Base-by-base conservation (phyloP, 1,140 invertebrate genomes). In the Ceratoteleas bidentatus region DNA sequence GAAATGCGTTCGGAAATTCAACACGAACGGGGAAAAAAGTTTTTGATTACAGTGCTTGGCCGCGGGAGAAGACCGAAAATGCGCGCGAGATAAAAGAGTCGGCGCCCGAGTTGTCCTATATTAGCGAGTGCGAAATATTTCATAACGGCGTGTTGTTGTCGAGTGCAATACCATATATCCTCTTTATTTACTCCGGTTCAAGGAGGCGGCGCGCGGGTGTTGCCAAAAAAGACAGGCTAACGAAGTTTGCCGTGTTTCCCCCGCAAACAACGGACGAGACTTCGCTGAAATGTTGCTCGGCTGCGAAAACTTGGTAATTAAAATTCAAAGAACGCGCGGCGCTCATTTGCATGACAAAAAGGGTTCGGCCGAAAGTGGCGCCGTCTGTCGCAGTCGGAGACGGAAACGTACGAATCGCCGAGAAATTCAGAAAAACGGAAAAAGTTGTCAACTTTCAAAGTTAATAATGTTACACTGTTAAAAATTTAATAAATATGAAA, bases 81-180 rank as follows among this genome's bases (percentile, higher is more conserved):
- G 6, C 9, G 14, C 9, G 13, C 45, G 14, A 75, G 61, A 61
- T 75, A 77, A 62, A 77, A 57, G 65, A 50, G 57, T 57, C 36
- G 24, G 66, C n/a, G 4, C 16, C 6, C 4, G 32, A 50, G 15
- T 6, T 32, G 56, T 24, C 62, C 61, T 79, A 72, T 47, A 72
- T 60, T 72, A 72, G 7, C 61, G 66, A 61, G 68, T 54, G 56
- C 11, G 68, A 72, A 79, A 72, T 72, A 79, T 79, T 79, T 79
- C 76, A 79, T 72, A 72, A 54, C 49, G 34, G 24, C 54, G 34
- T 49, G 49, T 49, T 66, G 57, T 72, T 66, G 74, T 78, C 75
- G 75, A 78, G 75, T 65, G 76, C 76, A 72, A 79, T 79, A 50
- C 66, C 76, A 72, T 79, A 79, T 79, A 79, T 79, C 38, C 68